Percentiles rank a stretch among this genome's conserved stretches.
Conservation (phyloP, 2,888 invertebrate genomes). For the Diplolepis rosae region DNA sequence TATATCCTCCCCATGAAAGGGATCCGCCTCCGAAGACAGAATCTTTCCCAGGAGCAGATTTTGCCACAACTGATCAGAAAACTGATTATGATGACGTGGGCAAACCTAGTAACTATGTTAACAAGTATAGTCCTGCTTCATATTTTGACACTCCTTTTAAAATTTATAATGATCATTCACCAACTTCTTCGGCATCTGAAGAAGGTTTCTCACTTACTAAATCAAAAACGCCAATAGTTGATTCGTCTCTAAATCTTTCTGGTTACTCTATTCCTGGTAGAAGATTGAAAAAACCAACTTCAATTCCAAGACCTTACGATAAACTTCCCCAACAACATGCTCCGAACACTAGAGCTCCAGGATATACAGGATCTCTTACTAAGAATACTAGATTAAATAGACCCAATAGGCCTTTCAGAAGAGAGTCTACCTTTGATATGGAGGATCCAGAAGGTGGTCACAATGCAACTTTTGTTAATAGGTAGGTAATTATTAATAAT, state of each 20-base stretch:
- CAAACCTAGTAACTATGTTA: constrained; percentile 47
- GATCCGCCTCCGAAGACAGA: constrained; percentile 76
- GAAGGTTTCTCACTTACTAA: constrained; percentile 45
- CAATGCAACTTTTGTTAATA: background rate
- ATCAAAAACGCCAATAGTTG: constrained; percentile 44
- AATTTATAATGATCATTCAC: constrained; percentile 72
- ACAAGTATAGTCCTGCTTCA: constrained; percentile 50
- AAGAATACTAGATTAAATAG: constrained; percentile 55
- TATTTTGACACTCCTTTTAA: constrained; percentile 76
- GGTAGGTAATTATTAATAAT: too few species aligned
- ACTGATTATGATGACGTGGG: constrained; percentile 53
- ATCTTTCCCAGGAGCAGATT: constrained; percentile 77
- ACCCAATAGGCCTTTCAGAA: constrained; percentile 66
- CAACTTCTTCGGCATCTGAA: constrained; percentile 56
- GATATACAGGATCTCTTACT: constrained; percentile 66
- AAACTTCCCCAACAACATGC: constrained; percentile 71
- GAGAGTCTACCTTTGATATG: constrained; percentile 59
- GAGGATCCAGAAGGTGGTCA: background rate
- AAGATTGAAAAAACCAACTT: constrained; percentile 59
- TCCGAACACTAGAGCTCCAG: constrained; percentile 70
- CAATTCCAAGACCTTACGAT: constrained; percentile 65
- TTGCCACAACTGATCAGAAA: constrained; percentile 59
- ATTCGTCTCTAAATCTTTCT: constrained; percentile 57
- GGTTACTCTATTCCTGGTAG: constrained; percentile 53
- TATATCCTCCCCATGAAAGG: constrained; percentile 79